Evolutionary conservation across 1,140 invertebrate species (phyloP).

Genomic region (Camponotus vicinus): DNA sequence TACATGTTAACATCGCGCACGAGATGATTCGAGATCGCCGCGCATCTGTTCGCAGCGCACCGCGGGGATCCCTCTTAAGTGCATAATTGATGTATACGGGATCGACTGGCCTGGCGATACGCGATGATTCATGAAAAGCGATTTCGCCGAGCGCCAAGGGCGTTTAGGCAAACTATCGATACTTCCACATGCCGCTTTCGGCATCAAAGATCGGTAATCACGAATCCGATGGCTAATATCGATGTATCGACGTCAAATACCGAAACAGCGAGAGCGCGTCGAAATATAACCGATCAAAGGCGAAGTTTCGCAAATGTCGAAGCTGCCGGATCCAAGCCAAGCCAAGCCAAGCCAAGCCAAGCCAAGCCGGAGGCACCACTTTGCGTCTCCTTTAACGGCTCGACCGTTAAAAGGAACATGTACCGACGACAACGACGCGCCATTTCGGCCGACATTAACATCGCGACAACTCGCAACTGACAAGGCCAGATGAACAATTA

Average conservation of each 20-base stretch:
- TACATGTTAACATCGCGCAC: constrained; percentile 4
- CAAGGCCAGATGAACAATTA: constrained; percentile 71
- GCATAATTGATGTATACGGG: constrained; percentile 53
- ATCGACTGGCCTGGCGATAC: constrained; percentile 45
- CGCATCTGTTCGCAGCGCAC: constrained; percentile 43
- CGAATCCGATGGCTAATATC: background rate
- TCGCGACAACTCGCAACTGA: constrained; percentile 30
- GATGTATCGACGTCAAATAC: background rate
- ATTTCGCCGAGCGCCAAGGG: constrained; percentile 3
- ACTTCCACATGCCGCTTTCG: background rate
- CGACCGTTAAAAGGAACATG: background rate
- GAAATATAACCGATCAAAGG: background rate
- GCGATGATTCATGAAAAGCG: constrained; percentile 56
- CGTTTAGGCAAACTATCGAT: constrained; percentile 25
- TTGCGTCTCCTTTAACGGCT: background rate
- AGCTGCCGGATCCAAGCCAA: too few relatives aligned
- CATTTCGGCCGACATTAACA: constrained; percentile 58
- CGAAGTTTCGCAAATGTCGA: too few relatives aligned
- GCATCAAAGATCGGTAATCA: too few relatives aligned
- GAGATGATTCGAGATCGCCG: constrained; percentile 39
- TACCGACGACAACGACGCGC: constrained; percentile 38
- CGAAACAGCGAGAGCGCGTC: background rate
- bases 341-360: too few relatives aligned
- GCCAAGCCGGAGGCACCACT: too few relatives aligned
- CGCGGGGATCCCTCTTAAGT: constrained; percentile 50